Evolutionary conservation across 2,113 vertebrate genomes (phyloP), one percentile per base, ranked within the genome.

Genomic region (Cathartes aura): DNA sequence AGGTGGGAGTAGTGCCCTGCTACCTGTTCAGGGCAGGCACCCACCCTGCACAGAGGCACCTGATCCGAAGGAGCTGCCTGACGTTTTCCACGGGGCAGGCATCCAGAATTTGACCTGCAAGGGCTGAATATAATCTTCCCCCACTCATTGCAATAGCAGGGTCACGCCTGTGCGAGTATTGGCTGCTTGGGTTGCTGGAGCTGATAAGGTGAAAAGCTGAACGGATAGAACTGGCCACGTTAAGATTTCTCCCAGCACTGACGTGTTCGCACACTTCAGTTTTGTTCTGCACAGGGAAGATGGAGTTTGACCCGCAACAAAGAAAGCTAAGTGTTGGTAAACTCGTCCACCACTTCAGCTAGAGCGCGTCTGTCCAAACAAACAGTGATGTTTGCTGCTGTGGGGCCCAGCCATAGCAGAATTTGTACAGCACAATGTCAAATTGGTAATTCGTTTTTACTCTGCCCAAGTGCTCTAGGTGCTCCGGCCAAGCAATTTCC

Each of bases 321-420:
- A 47, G 36, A 21, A 53, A 66, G 55, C 9, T 8, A 38, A 48
- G 48, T 17, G 20, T 5, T 14, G 34, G 27, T 26, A 59, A 94
- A 60, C 32, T 53, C 9, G 0, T 26, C n/a, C 12, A 22, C 16
- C 26, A 4, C 53, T 16, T 45, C 74, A n/a, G 36, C 55, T 16
- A 12, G 30, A 64, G 43, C 2, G 1, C 1, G 3, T 43, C 34
- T 58, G 29, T n/a, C 74, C 74, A 11, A 38, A 55, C 29, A 32
- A 9, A 5, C 1, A 3, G 56, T 1, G 58, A 20, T 0, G 1
- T 32, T 52, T 14, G 34, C 38, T 21, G 40, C 4, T 26, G 82
- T 4, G 38, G 17, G 43, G 60, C 45, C n/a, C 22, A 15, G 56
- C 40, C n/a, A 18, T 0, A 32, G 68, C 21, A 59, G 27, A 38